These are phyloP conservation scores for Mycogona germanica DNA, from an alignment of 2,888 invertebrate genomes.

Conservation along the genomic window DNA sequence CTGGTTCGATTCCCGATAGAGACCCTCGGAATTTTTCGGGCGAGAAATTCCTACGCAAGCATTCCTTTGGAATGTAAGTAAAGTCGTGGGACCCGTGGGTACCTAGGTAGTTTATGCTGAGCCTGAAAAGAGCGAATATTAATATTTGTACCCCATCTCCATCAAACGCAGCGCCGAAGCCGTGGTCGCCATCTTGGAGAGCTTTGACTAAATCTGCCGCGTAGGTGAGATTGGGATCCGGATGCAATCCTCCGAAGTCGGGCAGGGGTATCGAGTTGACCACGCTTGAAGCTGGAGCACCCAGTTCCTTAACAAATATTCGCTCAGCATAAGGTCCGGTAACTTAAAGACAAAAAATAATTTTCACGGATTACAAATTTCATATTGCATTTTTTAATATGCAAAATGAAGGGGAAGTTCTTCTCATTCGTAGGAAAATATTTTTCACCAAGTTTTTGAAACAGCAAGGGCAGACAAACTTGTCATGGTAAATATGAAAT, in stretches of 20 bases:
- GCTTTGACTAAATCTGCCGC: constrained; percentile 63
- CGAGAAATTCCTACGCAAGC: too few species aligned
- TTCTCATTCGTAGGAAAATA: too few species aligned
- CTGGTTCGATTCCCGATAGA: neutral
- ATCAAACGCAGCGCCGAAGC: constrained; percentile 94
- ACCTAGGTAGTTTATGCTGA: too few species aligned
- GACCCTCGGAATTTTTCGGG: constrained; percentile 23
- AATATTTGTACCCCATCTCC: constrained; percentile 82
- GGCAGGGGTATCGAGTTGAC: constrained; percentile 68
- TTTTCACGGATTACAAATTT: too few species aligned
- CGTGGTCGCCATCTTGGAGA: constrained; percentile 49
- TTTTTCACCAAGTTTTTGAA: neutral
- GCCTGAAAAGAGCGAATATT: too few species aligned
- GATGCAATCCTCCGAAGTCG: constrained; percentile 91
- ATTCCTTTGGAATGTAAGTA: too few species aligned
- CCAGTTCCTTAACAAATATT: constrained; percentile 77
- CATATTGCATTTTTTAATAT: neutral
- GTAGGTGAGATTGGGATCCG: constrained; percentile 93
- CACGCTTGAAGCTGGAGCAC: constrained; percentile 54
- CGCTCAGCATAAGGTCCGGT: constrained; percentile 89
- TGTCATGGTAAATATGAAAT: neutral
- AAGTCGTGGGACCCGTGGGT: too few species aligned
- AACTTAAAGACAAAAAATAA: constrained; percentile 46
- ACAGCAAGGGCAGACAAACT: neutral
- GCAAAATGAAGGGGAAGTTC: too few species aligned